Evolutionary conservation across 1,140 invertebrate species (phyloP).

Genomic region (Dreissena polymorpha): DNA sequence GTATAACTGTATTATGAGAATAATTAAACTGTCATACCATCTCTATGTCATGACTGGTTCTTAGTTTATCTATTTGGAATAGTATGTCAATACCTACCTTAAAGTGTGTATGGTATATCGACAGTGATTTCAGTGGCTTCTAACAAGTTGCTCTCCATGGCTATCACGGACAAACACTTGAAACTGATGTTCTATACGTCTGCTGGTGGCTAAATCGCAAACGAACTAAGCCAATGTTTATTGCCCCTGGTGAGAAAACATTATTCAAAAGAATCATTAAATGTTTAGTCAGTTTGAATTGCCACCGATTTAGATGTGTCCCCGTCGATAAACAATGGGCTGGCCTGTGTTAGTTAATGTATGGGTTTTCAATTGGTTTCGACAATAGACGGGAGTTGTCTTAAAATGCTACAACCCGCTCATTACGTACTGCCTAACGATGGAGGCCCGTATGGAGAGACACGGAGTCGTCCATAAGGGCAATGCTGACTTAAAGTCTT

Average conservation of each 20-base stretch:
- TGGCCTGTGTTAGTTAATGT: slow-evolving; percentile 25
- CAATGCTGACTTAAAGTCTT: too few species aligned
- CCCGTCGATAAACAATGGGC: slow-evolving; percentile 34
- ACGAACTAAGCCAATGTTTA: neutral
- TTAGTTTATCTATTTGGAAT: too few species aligned
- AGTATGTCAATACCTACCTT: too few species aligned
- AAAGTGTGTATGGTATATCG: too few species aligned
- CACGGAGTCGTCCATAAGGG: neutral
- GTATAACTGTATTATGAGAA: too few species aligned
- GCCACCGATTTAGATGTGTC: slow-evolving; percentile 25
- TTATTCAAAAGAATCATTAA: slow-evolving; percentile 36
- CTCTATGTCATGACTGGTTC: too few species aligned
- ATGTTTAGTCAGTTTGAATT: slow-evolving; percentile 49
- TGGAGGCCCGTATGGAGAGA: slow-evolving; percentile 24
- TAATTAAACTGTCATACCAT: too few species aligned
- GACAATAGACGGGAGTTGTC: neutral
- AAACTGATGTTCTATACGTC: too few species aligned
- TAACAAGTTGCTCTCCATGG: too few species aligned
- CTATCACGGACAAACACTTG: too few species aligned
- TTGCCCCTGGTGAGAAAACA: neutral
- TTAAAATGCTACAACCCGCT: neutral
- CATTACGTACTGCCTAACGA: neutral
- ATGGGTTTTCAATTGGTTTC: slow-evolving; percentile 21
- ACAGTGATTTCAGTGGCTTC: too few species aligned
- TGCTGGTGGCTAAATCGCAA: too few species aligned